Evolutionary conservation across 2,113 vertebrate genomes (phyloP), one percentile per base, ranked within the genome.

Genomic region (Labeo rohita): DNA sequence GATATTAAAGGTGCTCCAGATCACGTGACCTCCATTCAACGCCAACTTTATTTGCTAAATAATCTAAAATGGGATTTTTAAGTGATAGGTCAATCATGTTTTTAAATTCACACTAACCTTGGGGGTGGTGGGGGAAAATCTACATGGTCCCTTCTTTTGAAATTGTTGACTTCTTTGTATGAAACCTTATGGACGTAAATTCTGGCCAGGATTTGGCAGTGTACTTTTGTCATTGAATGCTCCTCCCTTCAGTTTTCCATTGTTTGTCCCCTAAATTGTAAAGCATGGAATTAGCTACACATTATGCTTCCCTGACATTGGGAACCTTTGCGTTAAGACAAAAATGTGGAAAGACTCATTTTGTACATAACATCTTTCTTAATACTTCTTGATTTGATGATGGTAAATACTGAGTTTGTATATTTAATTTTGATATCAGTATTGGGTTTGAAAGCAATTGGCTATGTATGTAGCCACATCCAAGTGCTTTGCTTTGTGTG

Each of bases 1-100:
- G 98, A 99, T 99, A 99, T 96, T 99, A 96, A 99, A 98, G 97
- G 96, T 96, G 96, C 93, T 96, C 91, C 92, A 95, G 94, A 94
- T 92, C 95, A 92, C 45, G 92, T 96, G 94, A 96, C 92, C 95
- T 96, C 93, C 93, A 85, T 94, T 94, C 92, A 94, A 77, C 34
- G 84, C 50, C 80, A 88, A 85, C 83, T 39, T 18, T n/a, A 84
- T 45, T 87, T 66, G 73, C 8, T 50, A 83, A 84, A 83, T 82
- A 82, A 94, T 87, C 84, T 85, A 85, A 90, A 88, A 89, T 80
- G 83, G 79, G 86, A 90, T 59, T 73, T 43, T 70, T 68, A 83
- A 72, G 45, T 84, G 68, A 59, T 73, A 59, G 68, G 61, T 84
- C 49, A 84, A 85, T 88, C 73, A 13, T 84, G 21, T 80, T 79